Conservation (phyloP, 2,888 invertebrate species). For the Polylopha cassiicola region DNA sequence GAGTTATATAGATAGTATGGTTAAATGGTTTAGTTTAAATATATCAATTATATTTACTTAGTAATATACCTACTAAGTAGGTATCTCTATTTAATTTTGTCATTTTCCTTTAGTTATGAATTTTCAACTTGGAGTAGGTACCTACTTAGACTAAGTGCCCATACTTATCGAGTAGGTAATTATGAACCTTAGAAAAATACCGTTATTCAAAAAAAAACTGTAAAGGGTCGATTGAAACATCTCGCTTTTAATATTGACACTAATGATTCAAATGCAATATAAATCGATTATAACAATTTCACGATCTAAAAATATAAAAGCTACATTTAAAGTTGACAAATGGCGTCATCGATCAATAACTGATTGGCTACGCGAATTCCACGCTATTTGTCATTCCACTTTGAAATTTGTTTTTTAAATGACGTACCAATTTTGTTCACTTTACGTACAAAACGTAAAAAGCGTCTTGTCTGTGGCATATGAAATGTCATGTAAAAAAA, state of each 20-base stretch:
- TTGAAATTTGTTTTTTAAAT: conserved; percentile 28
- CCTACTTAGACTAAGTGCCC: no score
- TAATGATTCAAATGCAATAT: conserved; percentile 5
- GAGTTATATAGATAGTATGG: no score
- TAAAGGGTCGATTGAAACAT: no score
- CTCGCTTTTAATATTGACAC: conserved; percentile 8
- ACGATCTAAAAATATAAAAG: conserved; percentile 22
- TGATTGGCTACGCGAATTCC: conserved; percentile 63
- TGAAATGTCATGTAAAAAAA: no score
- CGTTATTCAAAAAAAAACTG: background rate
- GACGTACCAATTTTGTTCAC: conserved; percentile 6
- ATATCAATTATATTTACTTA: no score
- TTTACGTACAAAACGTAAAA: conserved; percentile 9
- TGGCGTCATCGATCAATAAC: conserved; percentile 59
- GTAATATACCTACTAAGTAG: no score
- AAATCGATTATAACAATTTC: conserved; percentile 26
- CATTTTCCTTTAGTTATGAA: no score
- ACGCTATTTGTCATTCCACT: conserved; percentile 58
- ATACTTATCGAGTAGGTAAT: no score
- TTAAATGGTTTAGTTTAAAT: no score
- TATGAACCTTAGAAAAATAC: background rate
- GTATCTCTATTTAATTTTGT: no score
- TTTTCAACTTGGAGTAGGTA: no score
- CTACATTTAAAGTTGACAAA: conserved; percentile 64
- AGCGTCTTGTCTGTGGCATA: conserved; percentile 19